Evolutionary conservation across 2,797 vertebrate species (phyloP), one percentile per base, ranked within the genome.

Genomic region (Lithobates sylvaticus): DNA sequence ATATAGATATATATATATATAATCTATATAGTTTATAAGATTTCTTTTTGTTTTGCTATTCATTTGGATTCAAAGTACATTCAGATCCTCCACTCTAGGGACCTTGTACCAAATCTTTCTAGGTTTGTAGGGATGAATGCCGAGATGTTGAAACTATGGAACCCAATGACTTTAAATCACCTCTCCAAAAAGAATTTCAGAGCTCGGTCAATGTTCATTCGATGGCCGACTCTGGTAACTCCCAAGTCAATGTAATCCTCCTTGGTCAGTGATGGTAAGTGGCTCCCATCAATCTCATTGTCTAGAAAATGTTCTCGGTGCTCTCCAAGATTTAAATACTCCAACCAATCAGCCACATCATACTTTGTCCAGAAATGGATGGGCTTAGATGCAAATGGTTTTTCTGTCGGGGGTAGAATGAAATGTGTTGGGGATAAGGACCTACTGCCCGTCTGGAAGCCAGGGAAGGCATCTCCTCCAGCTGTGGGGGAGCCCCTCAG

Each of bases 291-390:
- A 1, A 99, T 99, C 92, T 99, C 97, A 44, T 99, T 98, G 94
- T 99, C 97, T 87, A 99, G 94, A 94, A 98, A 99, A 6, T 95
- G 95, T 39, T 97, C 97, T 6, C 97, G 94, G 91, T 99, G 97
- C 91, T 99, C 97, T 0, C 95, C 95, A 91, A 99, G 89, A 90
- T 98, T 97, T 91, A 98, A 93, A 92, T 97, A 97, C 34, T 95
- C 96, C 3, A 99, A 92, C 97, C 97, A 99, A 84, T 99, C 97
- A 0, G 97, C 97, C 78, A 98, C 97, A 9, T 99, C 97, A 8
- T 97, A 98, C 91, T 99, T 99, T 94, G 95, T 98, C 97, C 97
- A 98, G 86, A 98, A 98, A 44, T 96, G 96, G 88, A 98, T 91
- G 0, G 97, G 97, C 88, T 98, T 99, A 70, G 96, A 95, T n/a